Conservation (phyloP, 2,797 vertebrate species). For the Clangula hyemalis region DNA sequence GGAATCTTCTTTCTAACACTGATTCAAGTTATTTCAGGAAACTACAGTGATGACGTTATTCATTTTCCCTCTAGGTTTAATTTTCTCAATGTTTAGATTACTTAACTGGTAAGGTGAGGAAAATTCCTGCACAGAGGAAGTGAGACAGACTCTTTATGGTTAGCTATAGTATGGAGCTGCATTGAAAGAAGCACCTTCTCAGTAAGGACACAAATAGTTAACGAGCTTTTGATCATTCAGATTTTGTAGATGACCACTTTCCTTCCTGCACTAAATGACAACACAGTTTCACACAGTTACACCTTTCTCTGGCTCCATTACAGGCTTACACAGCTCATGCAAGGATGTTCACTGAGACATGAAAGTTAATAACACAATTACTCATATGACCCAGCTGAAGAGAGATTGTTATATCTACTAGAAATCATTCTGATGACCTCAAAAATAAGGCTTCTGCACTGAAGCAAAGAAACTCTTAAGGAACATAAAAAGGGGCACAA, state of each 20-base stretch:
- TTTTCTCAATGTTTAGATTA: neutral
- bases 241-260: neutral
- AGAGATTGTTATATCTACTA: neutral
- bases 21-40: neutral
- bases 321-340: neutral
- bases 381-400: neutral
- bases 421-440: neutral
- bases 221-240: neutral
- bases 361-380: neutral
- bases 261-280: neutral
- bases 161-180: neutral
- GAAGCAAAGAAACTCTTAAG: neutral
- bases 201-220: neutral
- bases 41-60: neutral
- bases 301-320: neutral
- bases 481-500: neutral
- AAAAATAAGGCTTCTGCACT: neutral
- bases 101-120: neutral
- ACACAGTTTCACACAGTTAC: neutral
- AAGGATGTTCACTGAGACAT: neutral
- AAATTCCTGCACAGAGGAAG: neutral
- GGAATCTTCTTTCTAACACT: neutral
- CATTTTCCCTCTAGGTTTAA: neutral
- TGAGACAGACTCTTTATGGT: neutral
- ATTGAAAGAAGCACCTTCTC: neutral